Evolutionary conservation across 2,797 vertebrate species (phyloP).

Genomic region (Toxotes lorentzi): DNA sequence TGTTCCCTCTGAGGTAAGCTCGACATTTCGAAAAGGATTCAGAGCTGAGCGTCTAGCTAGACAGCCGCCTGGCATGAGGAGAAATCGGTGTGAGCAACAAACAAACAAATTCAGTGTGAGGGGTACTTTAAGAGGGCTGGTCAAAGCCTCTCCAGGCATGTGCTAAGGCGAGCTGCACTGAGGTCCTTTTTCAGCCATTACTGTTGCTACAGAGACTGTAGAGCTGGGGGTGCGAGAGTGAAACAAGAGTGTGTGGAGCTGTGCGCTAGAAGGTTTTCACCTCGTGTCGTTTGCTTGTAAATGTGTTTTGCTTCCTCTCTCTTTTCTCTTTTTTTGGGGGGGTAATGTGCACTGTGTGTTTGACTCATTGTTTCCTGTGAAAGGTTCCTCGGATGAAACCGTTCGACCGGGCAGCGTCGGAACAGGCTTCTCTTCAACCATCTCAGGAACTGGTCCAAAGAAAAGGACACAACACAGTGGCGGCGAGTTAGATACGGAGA

Average conservation of each 20-base stretch:
- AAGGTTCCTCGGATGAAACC: conserved; percentile 50
- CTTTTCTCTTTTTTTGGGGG: background rate
- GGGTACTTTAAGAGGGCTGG: conserved; percentile 69
- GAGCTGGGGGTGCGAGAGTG: conserved; percentile 29
- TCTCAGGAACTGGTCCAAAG: conserved; percentile 24
- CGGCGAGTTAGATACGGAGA: background rate
- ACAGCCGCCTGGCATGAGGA: background rate
- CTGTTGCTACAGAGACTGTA: conserved; percentile 60
- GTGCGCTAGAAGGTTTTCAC: conserved; percentile 7
- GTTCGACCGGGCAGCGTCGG: background rate
- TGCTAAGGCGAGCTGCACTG: conserved; percentile 70
- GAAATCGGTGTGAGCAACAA: background rate
- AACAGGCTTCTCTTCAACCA: conserved; percentile 11
- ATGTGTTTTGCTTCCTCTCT: background rate
- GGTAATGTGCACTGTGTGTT: background rate
- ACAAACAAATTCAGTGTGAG: conserved; percentile 28
- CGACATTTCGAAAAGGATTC: conserved; percentile 8
- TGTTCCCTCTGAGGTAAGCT: conserved; percentile 55
- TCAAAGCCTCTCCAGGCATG: conserved; percentile 67
- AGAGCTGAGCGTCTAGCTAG: background rate
- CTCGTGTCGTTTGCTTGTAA: conserved; percentile 9
- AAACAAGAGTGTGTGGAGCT: background rate
- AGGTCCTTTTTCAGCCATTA: conserved; percentile 80
- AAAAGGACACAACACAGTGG: conserved; percentile 1
- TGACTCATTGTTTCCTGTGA: conserved; percentile 68